Conservation (phyloP, 1,140 invertebrate genomes). For the Lasioglossum albipes region DNA sequence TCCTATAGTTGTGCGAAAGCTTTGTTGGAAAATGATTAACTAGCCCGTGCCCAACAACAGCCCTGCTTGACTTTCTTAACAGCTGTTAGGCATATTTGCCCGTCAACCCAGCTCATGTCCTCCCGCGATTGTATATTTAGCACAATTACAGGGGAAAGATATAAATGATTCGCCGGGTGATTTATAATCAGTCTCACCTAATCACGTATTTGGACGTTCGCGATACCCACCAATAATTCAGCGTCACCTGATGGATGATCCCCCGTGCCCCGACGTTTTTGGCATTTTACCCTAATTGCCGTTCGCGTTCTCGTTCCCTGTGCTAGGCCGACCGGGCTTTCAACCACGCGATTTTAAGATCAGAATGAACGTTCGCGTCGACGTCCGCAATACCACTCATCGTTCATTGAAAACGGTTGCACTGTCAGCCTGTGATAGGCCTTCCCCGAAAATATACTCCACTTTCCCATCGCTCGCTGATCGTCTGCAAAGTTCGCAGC, state of each 20-base stretch:
- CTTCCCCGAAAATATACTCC: not conserved
- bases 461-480: no score
- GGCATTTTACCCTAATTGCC: constrained; percentile 17
- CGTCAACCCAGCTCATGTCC: no score
- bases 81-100: no score
- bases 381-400: not conserved
- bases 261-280: constrained; percentile 12
- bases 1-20: no score
- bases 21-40: no score
- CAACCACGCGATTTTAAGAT: not conserved
- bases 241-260: not conserved
- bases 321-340: not conserved
- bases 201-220: constrained; percentile 26
- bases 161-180: constrained; percentile 4
- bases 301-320: not conserved
- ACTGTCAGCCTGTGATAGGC: not conserved
- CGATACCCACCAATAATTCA: constrained; percentile 4
- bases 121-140: constrained; percentile 9
- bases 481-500: no score
- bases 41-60: no score
- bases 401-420: not conserved
- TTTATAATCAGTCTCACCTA: constrained; percentile 14
- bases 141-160: not conserved
- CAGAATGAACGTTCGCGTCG: not conserved
- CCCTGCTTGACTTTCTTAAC: no score